Evolutionary conservation across 1,140 invertebrate species (phyloP), one percentile per base, ranked within the genome.

Genomic region (Zaprionus inermis): DNA sequence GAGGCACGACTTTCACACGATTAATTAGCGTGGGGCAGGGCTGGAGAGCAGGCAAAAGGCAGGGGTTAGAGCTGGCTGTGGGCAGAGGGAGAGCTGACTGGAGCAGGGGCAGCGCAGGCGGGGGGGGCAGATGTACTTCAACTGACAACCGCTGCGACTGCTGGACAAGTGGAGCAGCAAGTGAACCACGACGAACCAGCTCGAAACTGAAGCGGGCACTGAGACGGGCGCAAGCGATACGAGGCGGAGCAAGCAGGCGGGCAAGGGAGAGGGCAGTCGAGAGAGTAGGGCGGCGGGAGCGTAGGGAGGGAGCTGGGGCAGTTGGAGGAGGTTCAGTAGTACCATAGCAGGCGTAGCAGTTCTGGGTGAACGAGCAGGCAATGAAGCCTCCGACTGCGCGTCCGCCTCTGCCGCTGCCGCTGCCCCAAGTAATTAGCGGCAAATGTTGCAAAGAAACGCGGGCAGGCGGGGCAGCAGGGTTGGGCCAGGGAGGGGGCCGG

Each of bases 1-100:
- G 44, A 12, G 70, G 56, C 67, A 20, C 59, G 70, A 65, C 66
- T 79, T 83, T 86, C 82, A 41, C 77, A 80, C 82, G 71, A 86
- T 85, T 86, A 86, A 86, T 85, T 85, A 75, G 75, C 69, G 28
- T 57, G 36, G 20, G 7, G 12, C 46, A 30, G 18, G 24, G 41
- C 10, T 16, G 51, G 3, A 24, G 3, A 24, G 28, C 2, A 28
- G 28, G 28, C 2, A 6, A 28, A 28, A 6, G 28, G 28, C 6
- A 32, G 30, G 7, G 30, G 5, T 7, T 5, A 0, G 22, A 16
- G 11, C 3, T 28, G 24, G 24, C 22, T 5, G 4, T 4, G 9
- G 10, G 18, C 1, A 18, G 16, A 12, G 6, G 2, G 34, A 2
- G 22, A 24, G 1, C 22, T 24, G 51, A 24, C 16, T 1, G 49